A percentile compares a stretch with the other conserved stretches of the same genome.
Conservation (phyloP, 2,113 vertebrate species). For the Pseudorasbora parva region DNA sequence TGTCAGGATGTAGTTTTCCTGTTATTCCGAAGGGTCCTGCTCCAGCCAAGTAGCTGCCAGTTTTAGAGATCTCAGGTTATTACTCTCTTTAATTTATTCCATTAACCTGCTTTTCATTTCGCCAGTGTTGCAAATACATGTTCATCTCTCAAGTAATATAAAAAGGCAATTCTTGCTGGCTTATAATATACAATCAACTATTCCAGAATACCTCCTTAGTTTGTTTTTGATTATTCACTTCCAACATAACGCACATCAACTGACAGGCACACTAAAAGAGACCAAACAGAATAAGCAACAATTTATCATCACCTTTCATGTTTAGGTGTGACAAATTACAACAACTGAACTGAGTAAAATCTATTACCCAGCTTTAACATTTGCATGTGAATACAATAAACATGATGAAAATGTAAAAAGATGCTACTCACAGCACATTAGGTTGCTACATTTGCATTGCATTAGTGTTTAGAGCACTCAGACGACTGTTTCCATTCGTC, state of each 20-base stretch:
- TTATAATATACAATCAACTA: neutral
- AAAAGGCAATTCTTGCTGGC: neutral
- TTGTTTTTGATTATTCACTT: slow-evolving; percentile 11
- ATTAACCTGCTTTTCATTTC: neutral
- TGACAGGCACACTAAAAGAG: neutral
- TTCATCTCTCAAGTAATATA: neutral
- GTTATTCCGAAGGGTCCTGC: neutral
- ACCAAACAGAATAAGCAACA: slow-evolving; percentile 69
- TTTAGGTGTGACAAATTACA: slow-evolving; percentile 77
- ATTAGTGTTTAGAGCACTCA: slow-evolving; percentile 68
- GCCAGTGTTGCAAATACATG: neutral
- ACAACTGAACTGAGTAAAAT: slow-evolving; percentile 78
- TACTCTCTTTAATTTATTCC: neutral
- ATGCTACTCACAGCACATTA: slow-evolving; percentile 73
- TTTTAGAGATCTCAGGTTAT: neutral
- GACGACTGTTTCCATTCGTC: slow-evolving; percentile 67
- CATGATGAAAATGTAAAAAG: slow-evolving; percentile 75
- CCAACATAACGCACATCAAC: neutral
- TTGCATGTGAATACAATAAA: slow-evolving; percentile 74
- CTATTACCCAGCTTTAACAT: slow-evolving; percentile 75
- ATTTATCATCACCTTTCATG: slow-evolving; percentile 78
- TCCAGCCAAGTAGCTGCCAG: neutral
- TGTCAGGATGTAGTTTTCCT: too few species aligned
- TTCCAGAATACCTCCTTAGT: neutral
- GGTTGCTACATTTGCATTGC: slow-evolving; percentile 77